Conservation (phyloP, 2,888 invertebrate species). For the Ligdia adustata region DNA sequence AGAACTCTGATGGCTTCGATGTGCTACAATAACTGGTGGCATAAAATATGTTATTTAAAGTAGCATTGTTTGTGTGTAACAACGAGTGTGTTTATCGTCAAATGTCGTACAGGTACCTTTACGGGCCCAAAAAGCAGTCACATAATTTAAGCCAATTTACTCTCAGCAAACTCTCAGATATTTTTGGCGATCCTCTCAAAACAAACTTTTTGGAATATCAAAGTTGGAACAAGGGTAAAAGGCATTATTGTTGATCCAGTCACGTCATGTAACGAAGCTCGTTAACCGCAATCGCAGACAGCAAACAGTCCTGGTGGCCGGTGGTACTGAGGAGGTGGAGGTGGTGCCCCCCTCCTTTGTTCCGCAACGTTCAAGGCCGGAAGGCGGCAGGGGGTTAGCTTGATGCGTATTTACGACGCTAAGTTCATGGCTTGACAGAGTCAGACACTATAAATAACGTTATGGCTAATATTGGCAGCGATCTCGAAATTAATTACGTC, state of each 20-base stretch:
- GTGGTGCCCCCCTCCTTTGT: constrained; percentile 55
- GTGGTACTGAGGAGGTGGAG: constrained; percentile 43
- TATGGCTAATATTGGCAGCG: constrained; percentile 25
- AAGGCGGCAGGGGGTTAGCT: constrained; percentile 28
- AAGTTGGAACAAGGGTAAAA: constrained; percentile 23
- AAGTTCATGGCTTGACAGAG: constrained; percentile 37
- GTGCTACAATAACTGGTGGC: constrained; percentile 10
- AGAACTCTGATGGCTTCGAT: constrained; percentile 18
- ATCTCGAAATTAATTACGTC: constrained; percentile 28
- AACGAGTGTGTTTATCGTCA: no score
- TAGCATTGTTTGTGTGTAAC: no score
- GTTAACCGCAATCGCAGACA: constrained; percentile 37
- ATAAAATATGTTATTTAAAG: no score
- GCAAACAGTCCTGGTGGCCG: constrained; percentile 34
- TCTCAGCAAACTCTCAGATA: constrained; percentile 7
- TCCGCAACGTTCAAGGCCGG: constrained; percentile 55
- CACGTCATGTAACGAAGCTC: constrained; percentile 33
- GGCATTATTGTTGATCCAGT: constrained; percentile 33
- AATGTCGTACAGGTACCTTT: no score
- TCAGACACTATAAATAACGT: constrained; percentile 39
- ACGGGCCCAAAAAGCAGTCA: no score
- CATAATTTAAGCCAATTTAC: constrained; percentile 10
- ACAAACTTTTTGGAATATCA: constrained; percentile 16
- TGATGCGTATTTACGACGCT: constrained; percentile 44
- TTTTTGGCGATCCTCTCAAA: constrained; percentile 16